Base-by-base conservation (phyloP, 2,797 vertebrate genomes). In the Sebastes matsubarae region DNA sequence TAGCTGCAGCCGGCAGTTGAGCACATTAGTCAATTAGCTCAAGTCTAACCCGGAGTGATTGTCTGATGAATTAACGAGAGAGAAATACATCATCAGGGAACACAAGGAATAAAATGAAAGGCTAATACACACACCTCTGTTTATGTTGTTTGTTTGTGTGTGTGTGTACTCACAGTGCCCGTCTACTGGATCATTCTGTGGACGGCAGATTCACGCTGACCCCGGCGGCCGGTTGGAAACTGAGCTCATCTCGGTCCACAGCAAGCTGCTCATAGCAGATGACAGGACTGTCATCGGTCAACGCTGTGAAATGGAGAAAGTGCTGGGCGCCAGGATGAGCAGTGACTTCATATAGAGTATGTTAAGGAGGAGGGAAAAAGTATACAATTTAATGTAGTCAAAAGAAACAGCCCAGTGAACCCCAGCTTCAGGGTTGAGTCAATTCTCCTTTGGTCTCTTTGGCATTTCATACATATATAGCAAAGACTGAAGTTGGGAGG, bases 1-100 rank as follows among this genome's bases (percentile, higher is more conserved):
- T 42, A 58, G 77, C 75, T 78, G 76, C 73, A 80, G 83, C 67
- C 68, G 69, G 68, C 81, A 36, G 79, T 78, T 55, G 64, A 88
- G 86, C 34, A 61, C 79, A 86, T 90, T 90, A 80, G 86, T 89
- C 85, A 91, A 92, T 92, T 90, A 92, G 79, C 81, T 92, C 68
- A 68, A 79, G 77, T 72, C 68, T 77, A 84, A 91, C 75, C 79
- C 46, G 0, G 50, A 77, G 34, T 57, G 66, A 90, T 77, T 79
- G 86, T 80, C 58, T 72, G 76, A 81, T 55, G 64, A 89, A 86
- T 88, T 81, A 81, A 85, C 68, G 32, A 69, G 61, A 87, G 57
- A 77, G 50, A 79, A 85, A 88, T 50, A 71, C 85, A 80, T 81
- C 75, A 80, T 85, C 57, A 50, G 87, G 72, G 76, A 79, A 50